phyloP scores from a whole-genome alignment of 2,797 vertebrate genomes.

The Mormyrops attenuatus region DNA sequence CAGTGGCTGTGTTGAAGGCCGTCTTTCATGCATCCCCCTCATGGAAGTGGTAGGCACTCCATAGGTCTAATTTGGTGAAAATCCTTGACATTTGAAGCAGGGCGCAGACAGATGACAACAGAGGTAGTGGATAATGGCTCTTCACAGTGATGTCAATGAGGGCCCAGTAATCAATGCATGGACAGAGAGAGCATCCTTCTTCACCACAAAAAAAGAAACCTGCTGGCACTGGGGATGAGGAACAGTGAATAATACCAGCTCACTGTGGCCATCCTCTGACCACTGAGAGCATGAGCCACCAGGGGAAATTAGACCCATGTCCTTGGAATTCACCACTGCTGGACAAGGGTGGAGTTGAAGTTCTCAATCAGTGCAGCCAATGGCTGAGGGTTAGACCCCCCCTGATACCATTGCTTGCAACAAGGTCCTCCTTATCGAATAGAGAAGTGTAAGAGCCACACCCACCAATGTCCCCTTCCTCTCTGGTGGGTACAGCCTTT shows the following conservation, averaged over 20 bases:
- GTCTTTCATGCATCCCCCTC: neutral
- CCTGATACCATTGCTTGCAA: neutral
- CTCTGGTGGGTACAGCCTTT: neutral
- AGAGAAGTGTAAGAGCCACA: neutral
- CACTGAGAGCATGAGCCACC: neutral
- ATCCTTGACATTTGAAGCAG: neutral
- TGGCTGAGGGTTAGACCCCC: neutral
- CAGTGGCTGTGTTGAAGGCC: neutral
- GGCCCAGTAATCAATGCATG: neutral
- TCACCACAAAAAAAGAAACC: neutral
- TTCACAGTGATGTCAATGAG: neutral
- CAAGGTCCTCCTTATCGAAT: neutral
- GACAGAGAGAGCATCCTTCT: neutral
- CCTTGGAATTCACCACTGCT: neutral
- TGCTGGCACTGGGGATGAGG: neutral
- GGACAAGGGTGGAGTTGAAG: neutral
- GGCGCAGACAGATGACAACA: neutral
- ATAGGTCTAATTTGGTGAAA: neutral
- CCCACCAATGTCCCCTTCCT: neutral
- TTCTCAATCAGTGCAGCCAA: neutral
- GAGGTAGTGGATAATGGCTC: neutral
- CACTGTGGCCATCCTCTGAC: neutral
- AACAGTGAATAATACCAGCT: neutral
- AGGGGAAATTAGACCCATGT: neutral
- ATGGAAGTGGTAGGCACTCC: neutral